Percentiles rank a stretch among this genome's conserved stretches.
phyloP scores from a whole-genome alignment of 2,113 vertebrate genomes.

The Pristiophorus japonicus region DNA sequence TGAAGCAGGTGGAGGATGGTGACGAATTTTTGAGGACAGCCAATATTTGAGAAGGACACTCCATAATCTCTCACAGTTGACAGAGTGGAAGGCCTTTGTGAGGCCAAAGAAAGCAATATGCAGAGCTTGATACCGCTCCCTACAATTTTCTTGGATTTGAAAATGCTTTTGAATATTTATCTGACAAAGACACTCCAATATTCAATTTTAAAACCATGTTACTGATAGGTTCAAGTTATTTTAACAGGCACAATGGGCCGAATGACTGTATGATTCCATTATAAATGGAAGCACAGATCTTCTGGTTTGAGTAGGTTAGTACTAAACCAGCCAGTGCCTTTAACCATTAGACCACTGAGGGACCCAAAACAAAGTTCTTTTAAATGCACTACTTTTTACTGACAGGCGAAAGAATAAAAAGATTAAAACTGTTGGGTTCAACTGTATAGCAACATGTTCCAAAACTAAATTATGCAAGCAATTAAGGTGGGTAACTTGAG shows the following conservation, averaged over 20 bases:
- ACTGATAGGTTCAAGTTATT: background rate
- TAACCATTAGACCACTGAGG: background rate
- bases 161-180: too few species aligned
- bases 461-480: background rate
- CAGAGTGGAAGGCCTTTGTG: too few species aligned
- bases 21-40: too few species aligned
- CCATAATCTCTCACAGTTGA: too few species aligned
- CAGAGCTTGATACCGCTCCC: too few species aligned
- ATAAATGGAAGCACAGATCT: background rate
- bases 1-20: too few species aligned
- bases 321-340: background rate
- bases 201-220: background rate
- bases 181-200: too few species aligned
- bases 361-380: background rate
- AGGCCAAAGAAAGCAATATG: too few species aligned
- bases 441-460: background rate
- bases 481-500: background rate
- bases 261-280: background rate
- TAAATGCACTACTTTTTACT: background rate
- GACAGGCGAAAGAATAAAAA: background rate
- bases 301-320: background rate
- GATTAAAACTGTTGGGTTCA: background rate
- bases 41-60: too few species aligned
- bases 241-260: background rate
- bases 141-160: too few species aligned